Base-by-base conservation (phyloP, 2,797 vertebrate genomes). In the Hozukius guyotensis region DNA sequence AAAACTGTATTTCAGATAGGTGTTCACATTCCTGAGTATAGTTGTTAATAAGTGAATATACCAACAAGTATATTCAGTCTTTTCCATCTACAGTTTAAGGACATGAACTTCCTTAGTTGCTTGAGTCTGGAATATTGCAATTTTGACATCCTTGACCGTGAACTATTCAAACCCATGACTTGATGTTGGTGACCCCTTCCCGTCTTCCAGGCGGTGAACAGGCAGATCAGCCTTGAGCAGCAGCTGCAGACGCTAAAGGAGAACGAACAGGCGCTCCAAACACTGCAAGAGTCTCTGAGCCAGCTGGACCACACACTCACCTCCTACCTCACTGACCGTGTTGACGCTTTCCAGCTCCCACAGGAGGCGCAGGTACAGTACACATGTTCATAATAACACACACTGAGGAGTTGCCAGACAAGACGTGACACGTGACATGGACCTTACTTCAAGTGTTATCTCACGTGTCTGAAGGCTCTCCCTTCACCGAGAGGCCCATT, bases 301-400 rank as follows among this genome's bases (percentile, higher is more conserved):
- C 97, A 97, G 78, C 94, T 99, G 88, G 98, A 99, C 85, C 97
- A 97, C 84, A 98, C 96, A 0, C 96, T 99, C 57, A 98, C 98
- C 1, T 97, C 97, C 1, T 99, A 99, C 91, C 94, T 99, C 88
- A 99, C 98, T 0, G 98, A 99, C 52, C 96, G 97, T 70, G 77
- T 99, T 20, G 99, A 99, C 56, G 98, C 98, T 69, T 97, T 98
- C 88, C 98, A 99, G 87, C 95, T 99, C 69, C 98, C 98, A 0
- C 96, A 98, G 86, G 98, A 99, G 82, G 98, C 98, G 12, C 98
- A 99, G 97, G 99, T 99, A 95, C 65, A 53, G 7, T 12, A 22
- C 76, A 52, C 46, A 29, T 34, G 4, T 36, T 8, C 31, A 8
- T n/a, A 52, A 52, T 20, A 46, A 29, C 25, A 52, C 5, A 38